phyloP scores from a whole-genome alignment of 2,888 invertebrate species.

The Steinernema hermaphroditum region DNA sequence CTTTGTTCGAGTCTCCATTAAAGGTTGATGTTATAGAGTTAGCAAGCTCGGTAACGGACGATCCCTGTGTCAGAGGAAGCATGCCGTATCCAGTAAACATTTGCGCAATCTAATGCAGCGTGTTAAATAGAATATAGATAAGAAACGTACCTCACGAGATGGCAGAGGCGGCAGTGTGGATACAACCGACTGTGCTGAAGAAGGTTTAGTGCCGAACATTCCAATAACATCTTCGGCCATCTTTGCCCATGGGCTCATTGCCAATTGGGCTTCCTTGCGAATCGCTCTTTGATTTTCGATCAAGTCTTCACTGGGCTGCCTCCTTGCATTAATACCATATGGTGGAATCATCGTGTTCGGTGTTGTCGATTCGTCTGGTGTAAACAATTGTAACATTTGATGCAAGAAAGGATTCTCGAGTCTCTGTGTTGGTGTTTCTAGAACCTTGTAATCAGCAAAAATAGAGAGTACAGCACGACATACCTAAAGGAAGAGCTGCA shows the following conservation, averaged over 20 bases:
- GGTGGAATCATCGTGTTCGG: constrained; percentile 27
- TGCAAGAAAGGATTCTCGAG: not conserved
- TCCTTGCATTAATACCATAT: constrained; percentile 31
- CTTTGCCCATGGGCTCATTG: constrained; percentile 25
- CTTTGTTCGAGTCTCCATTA: not conserved
- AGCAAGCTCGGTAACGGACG: not conserved
- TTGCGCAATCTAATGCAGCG: too few relatives aligned
- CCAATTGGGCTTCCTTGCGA: not conserved
- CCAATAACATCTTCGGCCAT: constrained; percentile 37
- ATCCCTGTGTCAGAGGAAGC: too few relatives aligned
- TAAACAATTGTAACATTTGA: constrained; percentile 4
- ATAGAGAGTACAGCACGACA: not conserved
- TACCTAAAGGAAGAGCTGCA: not conserved
- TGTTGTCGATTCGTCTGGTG: not conserved
- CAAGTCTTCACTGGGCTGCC: not conserved
- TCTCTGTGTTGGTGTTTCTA: too few relatives aligned
- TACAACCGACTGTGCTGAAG: too few relatives aligned
- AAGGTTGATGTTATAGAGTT: not conserved
- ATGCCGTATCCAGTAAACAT: too few relatives aligned
- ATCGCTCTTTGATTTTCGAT: not conserved
- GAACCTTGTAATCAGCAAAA: too few relatives aligned
- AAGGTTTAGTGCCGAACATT: constrained; percentile 17
- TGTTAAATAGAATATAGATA: too few relatives aligned
- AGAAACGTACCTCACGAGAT: too few relatives aligned
- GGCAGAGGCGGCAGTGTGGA: too few relatives aligned